Evolutionary conservation across 2,797 vertebrate genomes (phyloP).

Genomic region (Amblyraja radiata): DNA sequence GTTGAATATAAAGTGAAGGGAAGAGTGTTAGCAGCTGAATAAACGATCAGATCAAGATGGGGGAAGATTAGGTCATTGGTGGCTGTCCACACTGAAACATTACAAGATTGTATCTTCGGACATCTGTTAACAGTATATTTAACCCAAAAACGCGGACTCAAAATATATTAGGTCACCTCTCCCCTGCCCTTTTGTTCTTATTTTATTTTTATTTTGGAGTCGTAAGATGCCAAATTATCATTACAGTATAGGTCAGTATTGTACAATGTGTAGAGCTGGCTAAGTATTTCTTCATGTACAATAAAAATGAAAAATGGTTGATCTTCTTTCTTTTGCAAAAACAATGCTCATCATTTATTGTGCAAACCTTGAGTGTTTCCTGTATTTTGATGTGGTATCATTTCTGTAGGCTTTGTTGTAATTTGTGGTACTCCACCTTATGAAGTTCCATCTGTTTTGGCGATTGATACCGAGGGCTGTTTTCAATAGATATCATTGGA

Average conservation of each 20-base stretch:
- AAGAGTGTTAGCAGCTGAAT: constrained; percentile 33
- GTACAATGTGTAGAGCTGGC: not conserved
- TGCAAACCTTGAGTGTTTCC: not conserved
- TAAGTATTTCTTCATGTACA: not conserved
- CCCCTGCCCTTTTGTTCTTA: not conserved
- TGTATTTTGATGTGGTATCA: not conserved
- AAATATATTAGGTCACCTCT: not conserved
- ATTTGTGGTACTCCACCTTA: not conserved
- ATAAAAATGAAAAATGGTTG: not conserved
- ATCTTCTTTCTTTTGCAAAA: not conserved
- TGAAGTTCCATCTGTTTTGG: not conserved
- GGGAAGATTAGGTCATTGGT: constrained; percentile 26
- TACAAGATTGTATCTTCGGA: not conserved
- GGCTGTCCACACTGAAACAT: not conserved
- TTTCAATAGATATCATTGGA: not conserved
- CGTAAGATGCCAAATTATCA: not conserved
- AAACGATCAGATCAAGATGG: constrained; percentile 28
- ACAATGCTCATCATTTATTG: not conserved
- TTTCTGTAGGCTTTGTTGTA: not conserved
- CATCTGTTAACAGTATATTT: constrained; percentile 21
- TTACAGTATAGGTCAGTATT: not conserved
- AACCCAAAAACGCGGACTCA: not conserved
- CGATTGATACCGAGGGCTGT: not conserved
- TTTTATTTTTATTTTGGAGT: not conserved
- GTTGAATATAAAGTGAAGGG: constrained; percentile 11